Conservation (phyloP, 92 coral and sea anemone species). For the Palythoa grandis region DNA sequence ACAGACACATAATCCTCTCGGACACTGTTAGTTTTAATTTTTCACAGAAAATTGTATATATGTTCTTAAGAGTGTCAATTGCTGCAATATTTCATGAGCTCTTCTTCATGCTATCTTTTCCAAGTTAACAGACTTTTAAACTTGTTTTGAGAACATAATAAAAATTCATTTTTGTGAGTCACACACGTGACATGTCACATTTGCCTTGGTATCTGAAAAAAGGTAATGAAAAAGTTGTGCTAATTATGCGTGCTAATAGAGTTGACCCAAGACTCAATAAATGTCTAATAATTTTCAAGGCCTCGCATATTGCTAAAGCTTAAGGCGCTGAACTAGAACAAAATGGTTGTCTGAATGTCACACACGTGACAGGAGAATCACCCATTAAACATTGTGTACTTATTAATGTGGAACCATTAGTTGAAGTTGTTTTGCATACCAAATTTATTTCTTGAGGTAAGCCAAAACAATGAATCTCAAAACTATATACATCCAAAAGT, state of each 20-base stretch:
- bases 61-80: background rate
- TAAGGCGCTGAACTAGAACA: too few relatives aligned
- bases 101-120: background rate
- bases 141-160: constrained; percentile 7
- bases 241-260: constrained; percentile 12
- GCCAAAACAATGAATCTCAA: too few relatives aligned
- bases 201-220: constrained; percentile 19
- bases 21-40: background rate
- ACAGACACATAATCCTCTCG: too few relatives aligned
- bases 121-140: background rate
- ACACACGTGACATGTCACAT: constrained; percentile 44
- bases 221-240: constrained; percentile 18
- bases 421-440: too few relatives aligned
- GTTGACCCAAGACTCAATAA: constrained; percentile 39
- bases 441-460: too few relatives aligned
- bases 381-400: too few relatives aligned
- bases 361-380: too few relatives aligned
- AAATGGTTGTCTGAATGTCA: too few relatives aligned
- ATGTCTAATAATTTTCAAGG: constrained; percentile 21
- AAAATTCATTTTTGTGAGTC: constrained; percentile 18
- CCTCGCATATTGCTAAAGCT: too few relatives aligned
- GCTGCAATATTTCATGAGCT: background rate
- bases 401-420: too few relatives aligned
- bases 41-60: background rate
- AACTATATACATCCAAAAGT: too few relatives aligned